Evolutionary conservation across 30 jellyfish, hydroid and myxozoan genomes (phyloP).

Genomic region (Aurelia sp.): DNA sequence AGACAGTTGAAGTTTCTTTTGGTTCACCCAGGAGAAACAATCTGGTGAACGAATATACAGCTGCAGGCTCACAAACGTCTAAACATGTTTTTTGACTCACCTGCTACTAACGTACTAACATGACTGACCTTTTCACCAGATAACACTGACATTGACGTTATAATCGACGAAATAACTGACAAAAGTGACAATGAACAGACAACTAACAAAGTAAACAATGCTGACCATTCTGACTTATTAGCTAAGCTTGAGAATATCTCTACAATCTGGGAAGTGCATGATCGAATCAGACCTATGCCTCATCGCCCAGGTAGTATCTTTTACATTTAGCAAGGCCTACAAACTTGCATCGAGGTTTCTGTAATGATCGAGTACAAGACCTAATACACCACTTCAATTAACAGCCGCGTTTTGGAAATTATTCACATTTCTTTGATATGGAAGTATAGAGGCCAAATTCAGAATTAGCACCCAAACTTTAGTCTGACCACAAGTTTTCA

Average conservation of each 20-base stretch:
- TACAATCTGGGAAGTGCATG: conserved; percentile 70
- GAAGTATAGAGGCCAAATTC: no score
- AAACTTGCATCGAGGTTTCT: no score
- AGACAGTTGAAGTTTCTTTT: no score
- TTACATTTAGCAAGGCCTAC: no score
- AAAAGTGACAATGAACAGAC: conserved; percentile 41
- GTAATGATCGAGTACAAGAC: no score
- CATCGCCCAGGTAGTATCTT: conserved; percentile 27
- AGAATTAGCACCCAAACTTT: no score
- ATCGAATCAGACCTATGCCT: conserved; percentile 62
- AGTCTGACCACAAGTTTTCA: no score
- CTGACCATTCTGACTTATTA: conserved; percentile 35
- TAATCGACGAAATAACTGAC: conserved; percentile 73
- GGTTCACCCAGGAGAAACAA: no score
- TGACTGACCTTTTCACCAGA: conserved; percentile 54
- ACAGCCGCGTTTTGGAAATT: no score
- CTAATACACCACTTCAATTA: no score
- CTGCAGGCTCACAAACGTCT: background rate
- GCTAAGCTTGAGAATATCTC: conserved; percentile 56
- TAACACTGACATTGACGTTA: conserved; percentile 69
- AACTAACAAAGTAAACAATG: conserved; percentile 38
- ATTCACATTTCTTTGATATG: no score
- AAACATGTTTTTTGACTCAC: background rate
- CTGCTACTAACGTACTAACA: conserved; percentile 25
- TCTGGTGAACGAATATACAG: no score